phyloP scores from a whole-genome alignment of 2,113 vertebrate species.

The Semnornis frantzii region DNA sequence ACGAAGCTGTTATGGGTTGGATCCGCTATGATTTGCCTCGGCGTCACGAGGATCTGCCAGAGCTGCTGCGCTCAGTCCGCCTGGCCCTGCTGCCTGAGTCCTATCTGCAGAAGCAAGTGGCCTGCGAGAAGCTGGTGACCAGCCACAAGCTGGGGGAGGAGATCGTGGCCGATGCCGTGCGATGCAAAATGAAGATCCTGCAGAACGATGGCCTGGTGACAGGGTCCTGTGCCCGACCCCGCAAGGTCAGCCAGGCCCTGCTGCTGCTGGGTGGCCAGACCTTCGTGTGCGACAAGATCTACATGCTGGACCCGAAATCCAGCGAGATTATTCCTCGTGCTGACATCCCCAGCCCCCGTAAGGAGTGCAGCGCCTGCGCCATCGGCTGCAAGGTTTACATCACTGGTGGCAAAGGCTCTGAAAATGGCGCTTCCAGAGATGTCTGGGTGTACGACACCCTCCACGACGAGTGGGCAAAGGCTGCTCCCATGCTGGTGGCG shows the following conservation, averaged over 20 bases:
- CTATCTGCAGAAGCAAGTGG: slow-evolving; percentile 55
- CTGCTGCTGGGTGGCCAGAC: slow-evolving; percentile 84
- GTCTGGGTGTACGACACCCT: slow-evolving; percentile 86
- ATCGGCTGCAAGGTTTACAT: slow-evolving; percentile 86
- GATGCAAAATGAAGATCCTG: slow-evolving; percentile 84
- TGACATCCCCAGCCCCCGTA: slow-evolving; percentile 83
- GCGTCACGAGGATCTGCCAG: slow-evolving; percentile 77
- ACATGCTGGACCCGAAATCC: slow-evolving; percentile 80
- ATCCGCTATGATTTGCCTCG: slow-evolving; percentile 81
- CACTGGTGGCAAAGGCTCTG: slow-evolving; percentile 81
- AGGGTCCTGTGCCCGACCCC: slow-evolving; percentile 81
- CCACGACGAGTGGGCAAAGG: slow-evolving; percentile 85
- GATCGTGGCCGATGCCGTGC: slow-evolving; percentile 81
- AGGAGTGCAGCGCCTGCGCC: slow-evolving; percentile 84
- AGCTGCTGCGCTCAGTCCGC: slow-evolving; percentile 80
- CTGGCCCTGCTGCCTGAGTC: slow-evolving; percentile 76
- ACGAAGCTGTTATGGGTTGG: slow-evolving; percentile 84
- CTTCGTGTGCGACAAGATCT: slow-evolving; percentile 85
- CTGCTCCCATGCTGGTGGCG: slow-evolving; percentile 83
- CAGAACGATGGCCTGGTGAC: slow-evolving; percentile 83
- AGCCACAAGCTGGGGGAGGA: slow-evolving; percentile 84
- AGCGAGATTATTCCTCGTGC: slow-evolving; percentile 85
- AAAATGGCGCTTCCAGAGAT: slow-evolving; percentile 82
- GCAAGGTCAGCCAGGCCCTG: slow-evolving; percentile 82
- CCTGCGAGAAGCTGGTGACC: slow-evolving; percentile 77